Base-by-base conservation (phyloP, 2,888 invertebrate species). In the Carcina quercana region DNA sequence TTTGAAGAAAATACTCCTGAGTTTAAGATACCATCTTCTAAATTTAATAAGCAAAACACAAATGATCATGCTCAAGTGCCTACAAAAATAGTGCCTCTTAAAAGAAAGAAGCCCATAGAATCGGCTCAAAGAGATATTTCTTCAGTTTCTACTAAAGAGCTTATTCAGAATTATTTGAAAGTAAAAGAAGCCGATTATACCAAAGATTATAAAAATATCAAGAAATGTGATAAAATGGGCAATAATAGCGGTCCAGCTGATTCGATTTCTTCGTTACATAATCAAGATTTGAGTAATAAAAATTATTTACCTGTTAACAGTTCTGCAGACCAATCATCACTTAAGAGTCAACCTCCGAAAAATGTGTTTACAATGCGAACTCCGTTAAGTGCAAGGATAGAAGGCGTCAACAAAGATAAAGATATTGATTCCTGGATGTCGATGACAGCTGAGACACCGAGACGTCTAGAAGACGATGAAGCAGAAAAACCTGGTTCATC, bases 351-450 rank as follows among this genome's bases (percentile, higher is more conserved):
- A 24, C 63, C 63, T 7, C 70, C 73, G 13, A 76, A 65, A 32
- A 73, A 65, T 38, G 37, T 62, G 35, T 66, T 63, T 17, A 62
- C 67, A 1, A 42, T 58, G 17, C 54, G 47, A 4, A 47, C 60
- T 27, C 79, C 80, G 2, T 39, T 70, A 10, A 83, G 82, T 31
- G 78, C 83, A 28, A 69, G 83, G 43, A 66, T 79, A 32, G 78
- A 78, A 26, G 57, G 67, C 19, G 73, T 82, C 2, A 67, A 80
- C 35, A 72, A 73, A 26, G 83, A 85, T 30, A 79, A 71, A 59
- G 85, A 85, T 36, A 59, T 85, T 15, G 83, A 80, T 42, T 84
- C 85, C 1, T 85, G 85, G 85, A 79, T 85, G 73, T 83, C 84
- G 1, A 42, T 82, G 8, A 64, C 78, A 3, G 68, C 66, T n/a